Base-by-base conservation (phyloP, 2,888 invertebrate species). In the Microdon myrmicae region DNA sequence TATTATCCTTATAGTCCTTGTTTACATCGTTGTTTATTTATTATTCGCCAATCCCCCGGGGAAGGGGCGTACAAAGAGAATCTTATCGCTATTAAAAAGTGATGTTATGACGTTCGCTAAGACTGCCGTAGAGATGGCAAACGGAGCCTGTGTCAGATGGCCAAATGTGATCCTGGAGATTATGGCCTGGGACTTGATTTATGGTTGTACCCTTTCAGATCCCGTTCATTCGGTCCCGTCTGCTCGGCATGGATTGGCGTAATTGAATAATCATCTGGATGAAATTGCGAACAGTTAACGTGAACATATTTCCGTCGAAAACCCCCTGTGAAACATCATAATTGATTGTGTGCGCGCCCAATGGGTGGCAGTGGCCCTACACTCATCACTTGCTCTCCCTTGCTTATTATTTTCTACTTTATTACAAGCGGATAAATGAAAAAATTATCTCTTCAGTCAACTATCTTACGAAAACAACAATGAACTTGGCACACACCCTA, bases 181-280 rank as follows among this genome's bases (percentile, higher is more conserved):
- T 64, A 64, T 53, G 32, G 41, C 10, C 35, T 51, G 45, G 38
- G 28, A 23, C 13, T 35, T 64, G 64, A 64, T 64, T 64, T 58
- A 64, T 64, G 22, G 51, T 8, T 17, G 37, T 32, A 64, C 38
- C 64, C 64, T 58, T 64, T 61, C 25, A 31, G 14, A 29, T 9
- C 12, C 26, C 25, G 1, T 7, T n/a, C 8, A 6, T 29, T 7
- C n/a, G 8, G 16, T 38, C 64, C 51, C 64, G 45, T 64, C 64
- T 64, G 64, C 43, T 64, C 35, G 45, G 25, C 28, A 34, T 34
- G 56, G 39, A 44, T 44, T 35, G 39, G 10, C 34, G 51, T 58
- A 64, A 64, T 64, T 64, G 64, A 64, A 64, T 64, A 64, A 64
- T 64, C 64, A 64, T 64, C 64, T 64, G 64, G 58, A 64, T 53